Evolutionary conservation across 2,113 vertebrate genomes (phyloP).

Genomic region (Megaceryle torquata): DNA sequence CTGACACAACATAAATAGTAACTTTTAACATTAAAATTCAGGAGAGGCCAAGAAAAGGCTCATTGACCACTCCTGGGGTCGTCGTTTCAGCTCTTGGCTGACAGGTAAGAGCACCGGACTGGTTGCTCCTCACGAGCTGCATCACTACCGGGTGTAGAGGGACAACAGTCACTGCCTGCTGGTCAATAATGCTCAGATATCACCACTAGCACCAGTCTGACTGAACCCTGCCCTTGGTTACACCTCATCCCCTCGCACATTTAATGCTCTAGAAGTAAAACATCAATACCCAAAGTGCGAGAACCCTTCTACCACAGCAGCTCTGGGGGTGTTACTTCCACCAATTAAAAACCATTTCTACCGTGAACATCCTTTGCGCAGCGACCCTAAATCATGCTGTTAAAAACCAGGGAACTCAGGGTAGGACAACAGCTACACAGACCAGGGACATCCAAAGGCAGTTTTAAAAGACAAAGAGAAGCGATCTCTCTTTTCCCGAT

Average conservation of each 20-base stretch:
- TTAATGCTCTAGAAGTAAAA: not conserved
- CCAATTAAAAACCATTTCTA: not conserved
- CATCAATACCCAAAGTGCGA: not conserved
- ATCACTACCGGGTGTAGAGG: not conserved
- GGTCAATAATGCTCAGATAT: not conserved
- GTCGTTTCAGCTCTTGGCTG: not conserved
- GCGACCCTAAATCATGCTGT: not conserved
- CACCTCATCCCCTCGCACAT: not conserved
- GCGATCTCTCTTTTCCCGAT: accelerated
- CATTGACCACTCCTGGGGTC: too few species aligned
- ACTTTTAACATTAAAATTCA: not conserved
- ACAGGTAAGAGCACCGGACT: not conserved
- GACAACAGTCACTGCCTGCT: not conserved
- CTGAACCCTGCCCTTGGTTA: not conserved
- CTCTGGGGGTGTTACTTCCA: not conserved
- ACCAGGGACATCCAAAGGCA: not conserved
- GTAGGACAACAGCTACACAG: not conserved
- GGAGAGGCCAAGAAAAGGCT: not conserved
- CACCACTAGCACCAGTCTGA: not conserved
- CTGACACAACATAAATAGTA: slow-evolving; percentile 7
- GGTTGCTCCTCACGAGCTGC: not conserved
- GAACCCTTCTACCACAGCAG: not conserved
- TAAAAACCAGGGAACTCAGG: not conserved
- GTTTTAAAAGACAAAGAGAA: accelerated
- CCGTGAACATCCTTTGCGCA: not conserved